Percentiles rank a stretch among this genome's conserved stretches.
Evolutionary conservation across 30 jellyfish, hydroid and myxozoan genomes (phyloP).

Genomic region (Sanderia malayensis): DNA sequence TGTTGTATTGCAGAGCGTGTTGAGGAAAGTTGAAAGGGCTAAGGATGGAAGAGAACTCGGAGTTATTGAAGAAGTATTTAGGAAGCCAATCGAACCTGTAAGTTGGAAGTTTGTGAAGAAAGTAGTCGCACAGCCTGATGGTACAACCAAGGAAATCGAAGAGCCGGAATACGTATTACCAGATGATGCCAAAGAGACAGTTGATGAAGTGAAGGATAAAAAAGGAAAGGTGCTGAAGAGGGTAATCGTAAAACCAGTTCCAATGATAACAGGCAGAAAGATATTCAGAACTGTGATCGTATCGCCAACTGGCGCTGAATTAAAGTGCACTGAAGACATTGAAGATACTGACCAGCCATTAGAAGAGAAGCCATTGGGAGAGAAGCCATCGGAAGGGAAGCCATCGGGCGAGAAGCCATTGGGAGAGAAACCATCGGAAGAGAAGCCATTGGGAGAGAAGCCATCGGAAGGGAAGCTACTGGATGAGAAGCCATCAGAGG

Average conservation of each 20-base stretch:
- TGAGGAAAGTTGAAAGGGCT: conserved; percentile 14
- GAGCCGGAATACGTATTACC: conserved; percentile 86
- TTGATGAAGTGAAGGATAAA: conserved; percentile 66
- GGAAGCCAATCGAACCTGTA: conserved; percentile 57
- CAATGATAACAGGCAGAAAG: conserved; percentile 48
- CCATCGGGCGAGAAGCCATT: not conserved
- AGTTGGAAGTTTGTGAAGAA: conserved; percentile 36
- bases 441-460: not conserved
- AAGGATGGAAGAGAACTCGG: conserved; percentile 30
- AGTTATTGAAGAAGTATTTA: conserved; percentile 30
- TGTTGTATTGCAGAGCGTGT: not conserved
- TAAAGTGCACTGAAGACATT: conserved; percentile 30
- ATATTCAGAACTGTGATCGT: conserved; percentile 52
- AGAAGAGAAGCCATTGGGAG: conserved; percentile 49
- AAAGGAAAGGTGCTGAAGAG: conserved; percentile 59
- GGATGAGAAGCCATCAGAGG: not conserved
- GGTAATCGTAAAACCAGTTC: conserved; percentile 53
- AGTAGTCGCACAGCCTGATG: conserved; percentile 48
- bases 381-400: conserved; percentile 2
- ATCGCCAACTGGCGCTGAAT: conserved; percentile 55
- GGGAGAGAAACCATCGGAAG: not conserved
- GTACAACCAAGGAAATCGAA: conserved; percentile 48
- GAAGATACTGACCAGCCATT: conserved; percentile 46
- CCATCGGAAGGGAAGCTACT: not conserved
- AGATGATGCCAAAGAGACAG: conserved; percentile 48